Evolutionary conservation across 2,888 invertebrate genomes (phyloP).

Genomic region (Nymphalis c-album): DNA sequence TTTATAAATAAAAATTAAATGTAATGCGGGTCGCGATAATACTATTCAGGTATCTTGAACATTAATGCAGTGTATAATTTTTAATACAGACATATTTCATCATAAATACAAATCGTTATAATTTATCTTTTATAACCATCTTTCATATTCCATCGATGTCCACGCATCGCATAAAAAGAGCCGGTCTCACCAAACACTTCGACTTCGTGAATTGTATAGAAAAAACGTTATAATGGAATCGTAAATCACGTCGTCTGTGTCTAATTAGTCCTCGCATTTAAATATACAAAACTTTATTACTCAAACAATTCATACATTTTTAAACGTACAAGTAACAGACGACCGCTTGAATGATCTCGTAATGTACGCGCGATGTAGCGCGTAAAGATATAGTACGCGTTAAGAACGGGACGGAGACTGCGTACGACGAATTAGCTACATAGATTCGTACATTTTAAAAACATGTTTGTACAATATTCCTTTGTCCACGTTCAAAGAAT

Average conservation of each 20-base stretch:
- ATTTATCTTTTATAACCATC: slow-evolving; percentile 23
- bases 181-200: slow-evolving; percentile 33
- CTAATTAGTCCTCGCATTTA: slow-evolving; percentile 33
- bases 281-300: slow-evolving; percentile 28
- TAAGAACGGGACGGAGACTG: not conserved
- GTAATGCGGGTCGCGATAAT: slow-evolving; percentile 5
- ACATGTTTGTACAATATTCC: slow-evolving; percentile 53
- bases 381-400: not conserved
- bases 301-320: slow-evolving; percentile 17
- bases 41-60: not conserved
- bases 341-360: not conserved
- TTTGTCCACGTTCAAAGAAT: slow-evolving; percentile 56
- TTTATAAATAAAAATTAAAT: slow-evolving; percentile 5
- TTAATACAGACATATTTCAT: slow-evolving; percentile 14
- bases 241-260: slow-evolving; percentile 33
- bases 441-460: slow-evolving; percentile 26
- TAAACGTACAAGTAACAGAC: not conserved
- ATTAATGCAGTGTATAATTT: slow-evolving; percentile 4
- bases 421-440: not conserved
- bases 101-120: slow-evolving; percentile 24
- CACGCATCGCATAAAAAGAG: slow-evolving; percentile 28
- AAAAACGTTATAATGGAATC: slow-evolving; percentile 37
- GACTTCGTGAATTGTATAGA: slow-evolving; percentile 31
- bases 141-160: slow-evolving; percentile 34
- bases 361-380: not conserved